Evolutionary conservation across 2,888 invertebrate species (phyloP).

Genomic region (Parnassius apollo): DNA sequence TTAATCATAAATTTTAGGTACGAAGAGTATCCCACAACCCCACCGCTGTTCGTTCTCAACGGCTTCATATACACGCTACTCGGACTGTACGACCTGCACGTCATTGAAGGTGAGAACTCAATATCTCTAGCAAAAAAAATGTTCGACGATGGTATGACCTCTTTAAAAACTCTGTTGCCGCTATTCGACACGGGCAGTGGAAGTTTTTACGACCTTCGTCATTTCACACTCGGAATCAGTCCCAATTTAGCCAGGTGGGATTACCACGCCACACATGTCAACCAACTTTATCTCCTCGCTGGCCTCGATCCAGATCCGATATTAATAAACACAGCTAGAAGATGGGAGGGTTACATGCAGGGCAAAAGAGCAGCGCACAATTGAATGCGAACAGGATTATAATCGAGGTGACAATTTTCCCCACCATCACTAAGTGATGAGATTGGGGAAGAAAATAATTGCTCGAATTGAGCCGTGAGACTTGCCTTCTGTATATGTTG

Average conservation of each 20-base stretch:
- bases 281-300: conserved; percentile 93
- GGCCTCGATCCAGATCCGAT: conserved; percentile 92
- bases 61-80: conserved; percentile 98
- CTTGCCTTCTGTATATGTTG: conserved; percentile 5
- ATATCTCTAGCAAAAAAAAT: conserved; percentile 87
- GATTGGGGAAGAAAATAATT: not conserved
- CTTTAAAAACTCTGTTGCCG: conserved; percentile 92
- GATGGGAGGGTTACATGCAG: conserved; percentile 97
- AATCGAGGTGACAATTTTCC: conserved; percentile 26
- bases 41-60: conserved; percentile 96
- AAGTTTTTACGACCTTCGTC: conserved; percentile 97
- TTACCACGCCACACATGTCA: conserved; percentile 98
- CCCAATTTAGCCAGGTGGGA: conserved; percentile 99
- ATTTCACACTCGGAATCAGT: conserved; percentile 92
- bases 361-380: conserved; percentile 97
- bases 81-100: conserved; percentile 96
- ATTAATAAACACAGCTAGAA: conserved; percentile 89
- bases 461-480: conserved; percentile 4
- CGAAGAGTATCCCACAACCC: conserved; percentile 98
- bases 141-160: conserved; percentile 91
- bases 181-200: conserved; percentile 97
- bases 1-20: conserved; percentile 82
- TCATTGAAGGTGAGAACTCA: conserved; percentile 86
- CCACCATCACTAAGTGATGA: conserved; percentile 5
- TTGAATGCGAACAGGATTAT: conserved; percentile 66